phyloP scores from a whole-genome alignment of 2,888 invertebrate genomes.

The Penaeus monodon region DNA sequence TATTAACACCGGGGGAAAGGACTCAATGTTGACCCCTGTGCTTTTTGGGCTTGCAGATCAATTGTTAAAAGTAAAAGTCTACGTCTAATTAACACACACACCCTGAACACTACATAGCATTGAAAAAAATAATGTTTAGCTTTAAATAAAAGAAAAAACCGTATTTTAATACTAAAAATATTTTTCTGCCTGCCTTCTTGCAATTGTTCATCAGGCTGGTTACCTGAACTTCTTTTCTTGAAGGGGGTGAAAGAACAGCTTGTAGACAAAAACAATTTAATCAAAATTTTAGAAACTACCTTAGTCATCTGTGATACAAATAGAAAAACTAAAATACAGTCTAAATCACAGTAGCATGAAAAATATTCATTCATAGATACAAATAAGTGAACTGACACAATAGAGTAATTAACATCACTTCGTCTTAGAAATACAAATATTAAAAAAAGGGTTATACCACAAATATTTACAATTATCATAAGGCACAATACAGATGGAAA shows the following conservation, averaged over 20 bases:
- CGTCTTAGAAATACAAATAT: slow-evolving; percentile 20
- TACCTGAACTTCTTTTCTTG: no score
- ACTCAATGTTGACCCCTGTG: no score
- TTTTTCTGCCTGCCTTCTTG: no score
- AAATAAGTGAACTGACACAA: background rate
- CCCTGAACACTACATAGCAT: no score
- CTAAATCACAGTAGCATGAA: slow-evolving; percentile 44
- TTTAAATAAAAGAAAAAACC: no score
- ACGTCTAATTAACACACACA: no score
- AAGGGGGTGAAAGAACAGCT: slow-evolving; percentile 11
- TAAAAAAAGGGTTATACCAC: slow-evolving; percentile 19
- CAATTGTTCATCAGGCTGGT: no score
- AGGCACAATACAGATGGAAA: slow-evolving; percentile 14
- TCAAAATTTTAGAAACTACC: slow-evolving; percentile 26
- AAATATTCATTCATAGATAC: slow-evolving; percentile 1
- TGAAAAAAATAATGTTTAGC: no score
- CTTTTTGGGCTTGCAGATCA: no score
- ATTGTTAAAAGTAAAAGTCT: no score
- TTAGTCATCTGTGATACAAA: slow-evolving; percentile 10
- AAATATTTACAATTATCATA: slow-evolving; percentile 20
- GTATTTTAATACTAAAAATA: no score
- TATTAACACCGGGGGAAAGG: no score
- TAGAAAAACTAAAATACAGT: slow-evolving; percentile 19
- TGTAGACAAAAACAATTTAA: slow-evolving; percentile 1
- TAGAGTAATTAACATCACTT: slow-evolving; percentile 23